Percentiles rank a stretch among this genome's conserved stretches.
phyloP scores from a whole-genome alignment of 1,140 invertebrate genomes.

The Homarus americanus region DNA sequence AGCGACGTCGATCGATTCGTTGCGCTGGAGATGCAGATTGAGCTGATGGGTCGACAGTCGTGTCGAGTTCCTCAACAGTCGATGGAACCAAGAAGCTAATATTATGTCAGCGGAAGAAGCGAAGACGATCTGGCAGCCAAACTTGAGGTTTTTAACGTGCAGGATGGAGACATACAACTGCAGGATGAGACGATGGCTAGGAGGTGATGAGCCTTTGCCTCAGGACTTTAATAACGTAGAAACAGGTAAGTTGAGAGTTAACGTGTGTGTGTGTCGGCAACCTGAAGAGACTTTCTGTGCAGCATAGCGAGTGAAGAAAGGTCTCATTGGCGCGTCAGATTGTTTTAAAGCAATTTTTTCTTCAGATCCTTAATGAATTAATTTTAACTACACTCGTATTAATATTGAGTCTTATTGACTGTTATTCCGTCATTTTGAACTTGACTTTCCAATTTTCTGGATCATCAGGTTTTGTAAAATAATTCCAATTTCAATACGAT shows the following conservation, averaged over 20 bases:
- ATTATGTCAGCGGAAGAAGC: constrained; percentile 1
- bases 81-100: constrained; percentile 3
- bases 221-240: background rate
- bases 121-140: background rate
- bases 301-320: too few species aligned
- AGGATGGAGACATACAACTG: background rate
- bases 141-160: background rate
- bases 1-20: background rate
- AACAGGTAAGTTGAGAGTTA: background rate
- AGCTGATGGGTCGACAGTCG: background rate
- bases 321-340: too few species aligned
- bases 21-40: constrained; percentile 12
- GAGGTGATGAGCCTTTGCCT: background rate
- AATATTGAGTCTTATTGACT: too few species aligned
- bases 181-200: background rate
- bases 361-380: too few species aligned
- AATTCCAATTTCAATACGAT: too few species aligned
- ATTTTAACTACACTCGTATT: too few species aligned
- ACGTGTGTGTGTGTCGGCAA: too few species aligned
- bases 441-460: too few species aligned
- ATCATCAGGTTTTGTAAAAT: too few species aligned
- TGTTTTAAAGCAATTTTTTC: too few species aligned
- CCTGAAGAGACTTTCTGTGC: too few species aligned
- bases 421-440: too few species aligned
- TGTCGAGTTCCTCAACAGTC: background rate